These are phyloP conservation scores for Syngnathus rostellatus DNA, from an alignment of 2,797 vertebrate species.

Conservation along the genomic window DNA sequence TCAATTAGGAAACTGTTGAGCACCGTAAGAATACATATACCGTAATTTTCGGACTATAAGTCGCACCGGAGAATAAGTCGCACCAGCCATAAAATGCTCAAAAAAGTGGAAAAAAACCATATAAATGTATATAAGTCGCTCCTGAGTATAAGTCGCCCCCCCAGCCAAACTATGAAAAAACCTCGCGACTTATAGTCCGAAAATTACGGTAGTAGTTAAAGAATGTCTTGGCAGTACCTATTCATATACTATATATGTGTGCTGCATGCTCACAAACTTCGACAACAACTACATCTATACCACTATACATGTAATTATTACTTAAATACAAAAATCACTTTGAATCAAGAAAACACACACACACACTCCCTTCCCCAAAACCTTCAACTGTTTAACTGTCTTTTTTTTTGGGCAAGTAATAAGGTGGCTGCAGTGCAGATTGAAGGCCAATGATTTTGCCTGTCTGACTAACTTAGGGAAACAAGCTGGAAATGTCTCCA, in stretches of 20 bases:
- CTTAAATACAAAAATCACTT: background rate
- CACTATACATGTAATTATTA: background rate
- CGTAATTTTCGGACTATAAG: too few species aligned
- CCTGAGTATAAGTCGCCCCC: too few species aligned
- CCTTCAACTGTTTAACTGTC: constrained; percentile 8
- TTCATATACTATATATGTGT: background rate
- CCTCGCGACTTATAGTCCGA: too few species aligned
- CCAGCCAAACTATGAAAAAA: too few species aligned
- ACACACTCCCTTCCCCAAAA: constrained; percentile 7
- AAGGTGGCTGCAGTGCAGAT: constrained; percentile 33
- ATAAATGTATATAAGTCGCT: too few species aligned
- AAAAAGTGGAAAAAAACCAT: too few species aligned
- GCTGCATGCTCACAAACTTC: background rate
- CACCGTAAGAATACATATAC: background rate
- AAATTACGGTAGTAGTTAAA: too few species aligned
- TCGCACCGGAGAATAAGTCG: too few species aligned
- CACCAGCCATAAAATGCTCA: too few species aligned
- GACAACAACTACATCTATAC: background rate
- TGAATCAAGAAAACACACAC: background rate
- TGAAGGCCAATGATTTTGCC: constrained; percentile 52
- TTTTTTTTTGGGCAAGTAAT: constrained; percentile 9
- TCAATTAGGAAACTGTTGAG: background rate
- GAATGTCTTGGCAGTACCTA: background rate
- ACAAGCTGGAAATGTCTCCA: constrained; percentile 66
- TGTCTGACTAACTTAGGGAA: constrained; percentile 66